These are phyloP conservation scores for Aleiodes testaceus DNA, from an alignment of 2,888 invertebrate species.

Conservation along the genomic window DNA sequence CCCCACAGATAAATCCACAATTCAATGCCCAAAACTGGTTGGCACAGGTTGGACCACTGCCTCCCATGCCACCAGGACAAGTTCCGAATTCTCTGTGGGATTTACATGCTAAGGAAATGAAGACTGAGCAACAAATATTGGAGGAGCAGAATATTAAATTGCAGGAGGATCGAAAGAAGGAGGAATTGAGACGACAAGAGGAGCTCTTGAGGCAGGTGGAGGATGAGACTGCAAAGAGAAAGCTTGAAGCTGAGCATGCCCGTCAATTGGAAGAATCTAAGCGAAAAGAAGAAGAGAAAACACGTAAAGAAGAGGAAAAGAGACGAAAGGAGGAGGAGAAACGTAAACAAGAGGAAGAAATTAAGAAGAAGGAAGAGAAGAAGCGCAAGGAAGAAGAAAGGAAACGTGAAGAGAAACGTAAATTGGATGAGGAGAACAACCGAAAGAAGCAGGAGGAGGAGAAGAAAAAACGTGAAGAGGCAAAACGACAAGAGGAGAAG, in stretches of 20 bases:
- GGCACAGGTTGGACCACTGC: constrained; percentile 67
- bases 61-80: constrained; percentile 69
- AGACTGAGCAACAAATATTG: constrained; percentile 74
- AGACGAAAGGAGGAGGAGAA: constrained; percentile 74
- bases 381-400: constrained; percentile 74
- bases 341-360: constrained; percentile 75
- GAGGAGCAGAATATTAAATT: constrained; percentile 67
- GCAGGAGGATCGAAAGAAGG: constrained; percentile 73
- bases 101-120: constrained; percentile 71
- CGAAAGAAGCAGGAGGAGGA: constrained; percentile 73
- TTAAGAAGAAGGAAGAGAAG: constrained; percentile 75
- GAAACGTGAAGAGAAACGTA: constrained; percentile 74
- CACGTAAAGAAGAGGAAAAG: constrained; percentile 74
- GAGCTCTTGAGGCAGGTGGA: constrained; percentile 71
- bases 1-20: constrained; percentile 65
- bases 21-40: constrained; percentile 69
- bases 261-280: constrained; percentile 64
- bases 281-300: constrained; percentile 75
- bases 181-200: constrained; percentile 73
- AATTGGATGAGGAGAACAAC: constrained; percentile 71
- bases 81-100: constrained; percentile 70
- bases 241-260: constrained; percentile 61
- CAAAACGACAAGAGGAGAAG: constrained; percentile 69
- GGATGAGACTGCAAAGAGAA: constrained; percentile 64
- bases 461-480: constrained; percentile 69